These are phyloP conservation scores for Pelodiscus sinensis DNA, from an alignment of 2,113 vertebrate genomes.

Conservation along the genomic window DNA sequence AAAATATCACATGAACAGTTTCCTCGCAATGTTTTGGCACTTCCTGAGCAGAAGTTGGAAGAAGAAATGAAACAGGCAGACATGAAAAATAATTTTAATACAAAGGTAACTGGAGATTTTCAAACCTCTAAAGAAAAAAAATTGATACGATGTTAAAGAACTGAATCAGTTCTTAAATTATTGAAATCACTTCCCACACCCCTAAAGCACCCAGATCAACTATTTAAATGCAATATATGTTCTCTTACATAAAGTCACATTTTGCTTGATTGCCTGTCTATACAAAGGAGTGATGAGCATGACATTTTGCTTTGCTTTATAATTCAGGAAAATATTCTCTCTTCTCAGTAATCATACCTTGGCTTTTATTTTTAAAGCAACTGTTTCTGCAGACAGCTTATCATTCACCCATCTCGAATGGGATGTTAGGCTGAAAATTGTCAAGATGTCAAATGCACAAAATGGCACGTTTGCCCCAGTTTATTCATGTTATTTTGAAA, in stretches of 20 bases:
- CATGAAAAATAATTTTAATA: neutral
- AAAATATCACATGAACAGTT: neutral
- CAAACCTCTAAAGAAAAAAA: neutral
- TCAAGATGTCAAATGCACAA: slow-evolving; percentile 36
- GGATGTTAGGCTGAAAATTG: slow-evolving; percentile 32
- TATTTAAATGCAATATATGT: fast-evolving
- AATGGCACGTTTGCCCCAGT: slow-evolving; percentile 10
- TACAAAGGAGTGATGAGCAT: fast-evolving
- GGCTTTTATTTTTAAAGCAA: neutral
- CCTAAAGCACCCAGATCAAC: neutral
- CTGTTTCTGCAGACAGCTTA: neutral
- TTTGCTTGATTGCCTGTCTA: neutral
- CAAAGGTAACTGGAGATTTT: neutral
- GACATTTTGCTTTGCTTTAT: neutral
- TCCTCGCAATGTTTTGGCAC: neutral
- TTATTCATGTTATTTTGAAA: slow-evolving; percentile 34
- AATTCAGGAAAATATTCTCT: neutral
- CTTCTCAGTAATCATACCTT: neutral
- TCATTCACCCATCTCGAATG: neutral
- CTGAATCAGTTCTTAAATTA: neutral
- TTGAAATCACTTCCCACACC: neutral
- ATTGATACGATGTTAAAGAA: neutral
- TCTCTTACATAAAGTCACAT: neutral
- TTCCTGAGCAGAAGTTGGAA: neutral
- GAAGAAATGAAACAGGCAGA: neutral